A percentile compares a stretch with the other conserved stretches of the same genome.
Evolutionary conservation across 1,140 invertebrate species (phyloP).

Genomic region (Orius insidiosus): DNA sequence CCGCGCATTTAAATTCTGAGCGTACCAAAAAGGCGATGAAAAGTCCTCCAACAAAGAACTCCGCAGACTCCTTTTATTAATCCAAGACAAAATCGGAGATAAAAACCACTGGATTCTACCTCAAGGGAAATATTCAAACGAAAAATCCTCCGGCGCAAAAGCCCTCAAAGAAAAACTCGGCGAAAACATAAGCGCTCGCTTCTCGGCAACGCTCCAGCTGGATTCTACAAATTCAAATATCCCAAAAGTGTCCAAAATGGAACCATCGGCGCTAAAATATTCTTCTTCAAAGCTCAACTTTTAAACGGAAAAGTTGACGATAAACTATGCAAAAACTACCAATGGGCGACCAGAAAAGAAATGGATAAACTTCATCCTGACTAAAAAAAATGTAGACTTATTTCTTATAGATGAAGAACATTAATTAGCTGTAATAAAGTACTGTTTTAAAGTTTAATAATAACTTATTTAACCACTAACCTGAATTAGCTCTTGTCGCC

Average conservation of each 20-base stretch:
- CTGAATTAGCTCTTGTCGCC: too few species aligned
- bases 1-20: slow-evolving; percentile 43
- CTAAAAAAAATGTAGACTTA: slow-evolving; percentile 30
- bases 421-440: background rate
- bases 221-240: slow-evolving; percentile 78
- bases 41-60: slow-evolving; percentile 52
- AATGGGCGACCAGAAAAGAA: slow-evolving; percentile 42
- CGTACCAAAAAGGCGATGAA: slow-evolving; percentile 46
- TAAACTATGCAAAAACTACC: slow-evolving; percentile 27
- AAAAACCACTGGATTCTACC: slow-evolving; percentile 53
- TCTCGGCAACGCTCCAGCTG: slow-evolving; percentile 73
- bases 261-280: slow-evolving; percentile 22
- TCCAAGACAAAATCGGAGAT: slow-evolving; percentile 52
- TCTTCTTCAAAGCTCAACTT: slow-evolving; percentile 23
- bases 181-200: slow-evolving; percentile 48
- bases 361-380: slow-evolving; percentile 26
- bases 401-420: slow-evolving; percentile 33
- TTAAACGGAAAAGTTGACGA: slow-evolving; percentile 16
- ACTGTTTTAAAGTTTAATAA: too few species aligned
- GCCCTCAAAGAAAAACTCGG: slow-evolving; percentile 56
- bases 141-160: slow-evolving; percentile 67
- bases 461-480: too few species aligned
- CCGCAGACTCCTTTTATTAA: slow-evolving; percentile 52
- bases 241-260: slow-evolving; percentile 36
- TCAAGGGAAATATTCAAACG: slow-evolving; percentile 47